Conservation (phyloP, 2,888 invertebrate species). For the Drosophila nr. perissopoda region DNA sequence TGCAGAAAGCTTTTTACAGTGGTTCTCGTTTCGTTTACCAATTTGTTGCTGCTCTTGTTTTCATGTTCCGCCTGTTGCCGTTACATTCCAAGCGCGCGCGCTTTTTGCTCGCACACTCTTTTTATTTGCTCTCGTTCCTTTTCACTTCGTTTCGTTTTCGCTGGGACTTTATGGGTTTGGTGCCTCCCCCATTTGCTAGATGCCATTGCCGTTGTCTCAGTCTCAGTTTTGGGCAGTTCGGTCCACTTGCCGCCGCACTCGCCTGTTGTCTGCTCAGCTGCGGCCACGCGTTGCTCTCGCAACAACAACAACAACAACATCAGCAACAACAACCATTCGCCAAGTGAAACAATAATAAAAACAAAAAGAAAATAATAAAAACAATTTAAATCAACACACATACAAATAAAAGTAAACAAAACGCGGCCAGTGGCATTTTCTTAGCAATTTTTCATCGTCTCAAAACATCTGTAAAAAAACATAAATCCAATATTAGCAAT, state of each 20-base stretch:
- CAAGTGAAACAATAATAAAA: slow-evolving; percentile 49
- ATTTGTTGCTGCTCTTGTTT: slow-evolving; percentile 63
- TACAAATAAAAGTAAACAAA: slow-evolving; percentile 37
- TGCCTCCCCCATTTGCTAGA: slow-evolving; percentile 21
- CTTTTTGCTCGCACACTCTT: slow-evolving; percentile 17
- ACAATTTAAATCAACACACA: slow-evolving; percentile 34
- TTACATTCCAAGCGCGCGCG: slow-evolving; percentile 51
- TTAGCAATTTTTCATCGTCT: slow-evolving; percentile 36
- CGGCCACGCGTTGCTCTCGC: slow-evolving; percentile 57
- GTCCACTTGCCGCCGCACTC: slow-evolving; percentile 57
- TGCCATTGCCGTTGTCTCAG: slow-evolving; percentile 35
- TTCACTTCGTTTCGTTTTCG: slow-evolving; percentile 11
- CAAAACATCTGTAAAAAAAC: slow-evolving; percentile 17
- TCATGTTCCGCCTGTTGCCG: slow-evolving; percentile 53
- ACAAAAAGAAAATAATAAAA: slow-evolving; percentile 15
- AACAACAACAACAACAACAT: slow-evolving; percentile 28
- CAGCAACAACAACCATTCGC: slow-evolving; percentile 21
- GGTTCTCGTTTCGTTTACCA: slow-evolving; percentile 39
- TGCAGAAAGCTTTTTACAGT: slow-evolving; percentile 32
- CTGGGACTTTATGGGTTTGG: slow-evolving; percentile 2
- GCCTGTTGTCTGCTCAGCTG: slow-evolving; percentile 50
- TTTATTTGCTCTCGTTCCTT: slow-evolving; percentile 22
- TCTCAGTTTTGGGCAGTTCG: slow-evolving; percentile 37
- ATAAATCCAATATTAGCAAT: slow-evolving; percentile 8
- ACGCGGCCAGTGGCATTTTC: slow-evolving; percentile 27